phyloP scores from a whole-genome alignment of 2,113 vertebrate genomes.

The Oreotrochilus melanogaster region DNA sequence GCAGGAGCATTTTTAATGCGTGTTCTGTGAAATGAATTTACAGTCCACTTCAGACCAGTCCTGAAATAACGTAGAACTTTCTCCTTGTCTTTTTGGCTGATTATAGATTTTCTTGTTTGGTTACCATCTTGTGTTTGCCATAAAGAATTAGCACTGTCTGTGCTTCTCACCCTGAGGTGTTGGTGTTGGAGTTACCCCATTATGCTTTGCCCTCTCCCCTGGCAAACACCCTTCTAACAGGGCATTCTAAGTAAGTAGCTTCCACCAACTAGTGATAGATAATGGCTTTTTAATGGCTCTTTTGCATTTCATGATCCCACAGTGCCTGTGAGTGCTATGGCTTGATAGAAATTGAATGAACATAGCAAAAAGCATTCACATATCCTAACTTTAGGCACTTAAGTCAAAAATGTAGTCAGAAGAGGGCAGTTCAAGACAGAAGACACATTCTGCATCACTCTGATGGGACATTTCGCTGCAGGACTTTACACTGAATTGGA shows the following conservation, averaged over 20 bases:
- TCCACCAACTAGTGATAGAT: not conserved
- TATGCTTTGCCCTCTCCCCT: not conserved
- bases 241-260: not conserved
- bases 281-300: conserved; percentile 34
- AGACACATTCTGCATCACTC: not conserved
- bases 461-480: not conserved
- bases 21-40: not conserved
- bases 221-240: not conserved
- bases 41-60: not conserved
- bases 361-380: not conserved
- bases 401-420: not conserved
- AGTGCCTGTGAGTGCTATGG: not conserved
- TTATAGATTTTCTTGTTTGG: not conserved
- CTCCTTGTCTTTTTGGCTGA: not conserved
- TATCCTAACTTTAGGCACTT: not conserved
- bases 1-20: not conserved
- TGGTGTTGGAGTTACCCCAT: not conserved
- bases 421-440: not conserved
- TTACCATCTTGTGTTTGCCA: not conserved
- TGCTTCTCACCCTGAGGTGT: not conserved
- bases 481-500: not conserved
- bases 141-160: not conserved
- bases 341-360: conserved; percentile 15
- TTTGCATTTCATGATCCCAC: conserved; percentile 17
- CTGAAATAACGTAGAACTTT: not conserved